Percentiles rank a stretch among this genome's conserved stretches.
Conservation (phyloP, 2,797 vertebrate genomes). For the Halcyon leucocephala region DNA sequence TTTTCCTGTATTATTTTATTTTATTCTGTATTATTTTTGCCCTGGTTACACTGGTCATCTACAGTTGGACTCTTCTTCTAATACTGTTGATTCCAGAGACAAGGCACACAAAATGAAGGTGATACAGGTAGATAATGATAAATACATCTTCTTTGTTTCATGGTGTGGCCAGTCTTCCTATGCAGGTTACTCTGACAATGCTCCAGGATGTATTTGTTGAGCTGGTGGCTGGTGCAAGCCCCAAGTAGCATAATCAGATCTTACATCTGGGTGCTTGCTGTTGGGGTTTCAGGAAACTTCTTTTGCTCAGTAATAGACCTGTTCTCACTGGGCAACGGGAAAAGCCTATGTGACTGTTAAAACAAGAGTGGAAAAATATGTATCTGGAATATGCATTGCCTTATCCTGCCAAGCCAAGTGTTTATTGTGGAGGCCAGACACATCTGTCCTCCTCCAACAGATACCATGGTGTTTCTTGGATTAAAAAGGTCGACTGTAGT, state of each 20-base stretch:
- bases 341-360: constrained; percentile 57
- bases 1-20: neutral
- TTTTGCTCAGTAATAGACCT: constrained; percentile 37
- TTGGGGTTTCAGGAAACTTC: constrained; percentile 52
- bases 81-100: neutral
- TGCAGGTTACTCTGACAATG: constrained; percentile 36
- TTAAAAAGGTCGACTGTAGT: constrained; percentile 38
- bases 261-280: constrained; percentile 51
- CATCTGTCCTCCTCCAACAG: constrained; percentile 65
- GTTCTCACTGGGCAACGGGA: constrained; percentile 45
- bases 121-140: neutral
- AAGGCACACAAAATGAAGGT: neutral
- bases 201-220: constrained; percentile 43
- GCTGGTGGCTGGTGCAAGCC: constrained; percentile 3
- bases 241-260: constrained; percentile 24
- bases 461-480: constrained; percentile 67
- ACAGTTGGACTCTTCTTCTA: neutral
- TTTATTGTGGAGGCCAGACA: constrained; percentile 67
- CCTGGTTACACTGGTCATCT: neutral
- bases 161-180: neutral
- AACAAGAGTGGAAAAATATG: constrained; percentile 68
- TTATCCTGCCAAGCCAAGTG: constrained; percentile 64
- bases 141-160: constrained; percentile 46
- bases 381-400: constrained; percentile 68
- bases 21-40: neutral